phyloP scores from a whole-genome alignment of 2,113 vertebrate genomes.

The Aptenodytes forsteri region DNA sequence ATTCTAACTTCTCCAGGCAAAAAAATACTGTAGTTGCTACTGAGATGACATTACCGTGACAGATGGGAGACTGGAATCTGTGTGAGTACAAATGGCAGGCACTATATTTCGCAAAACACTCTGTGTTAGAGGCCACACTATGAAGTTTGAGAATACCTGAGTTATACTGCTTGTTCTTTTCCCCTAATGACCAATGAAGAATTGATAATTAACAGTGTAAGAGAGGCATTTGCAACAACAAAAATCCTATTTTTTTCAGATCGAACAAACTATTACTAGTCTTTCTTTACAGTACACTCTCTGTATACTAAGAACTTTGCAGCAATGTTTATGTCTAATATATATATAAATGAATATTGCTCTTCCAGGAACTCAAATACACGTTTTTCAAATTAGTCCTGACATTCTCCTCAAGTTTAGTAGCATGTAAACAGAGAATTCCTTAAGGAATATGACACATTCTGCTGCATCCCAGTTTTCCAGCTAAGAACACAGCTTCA shows the following conservation, averaged over 20 bases:
- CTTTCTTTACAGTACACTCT: background rate
- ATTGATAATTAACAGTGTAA: background rate
- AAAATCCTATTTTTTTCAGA: background rate
- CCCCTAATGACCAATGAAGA: background rate
- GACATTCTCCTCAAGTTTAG: background rate
- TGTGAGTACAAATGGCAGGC: background rate
- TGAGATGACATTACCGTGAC: background rate
- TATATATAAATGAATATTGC: background rate
- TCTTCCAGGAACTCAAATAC: background rate
- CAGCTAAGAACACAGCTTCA: background rate
- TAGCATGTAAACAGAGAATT: background rate
- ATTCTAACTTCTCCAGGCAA: background rate
- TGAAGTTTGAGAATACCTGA: background rate
- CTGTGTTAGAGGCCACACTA: background rate
- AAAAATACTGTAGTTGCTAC: background rate
- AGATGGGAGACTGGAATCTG: background rate
- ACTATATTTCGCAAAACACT: background rate
- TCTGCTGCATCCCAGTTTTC: background rate
- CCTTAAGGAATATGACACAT: constrained; percentile 22
- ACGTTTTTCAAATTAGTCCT: constrained; percentile 19
- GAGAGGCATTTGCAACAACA: background rate
- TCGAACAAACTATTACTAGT: background rate
- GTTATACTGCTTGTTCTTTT: background rate
- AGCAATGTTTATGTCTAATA: background rate
- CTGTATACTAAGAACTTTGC: background rate